Evolutionary conservation across 1,140 invertebrate species (phyloP), one percentile per base, ranked within the genome.

Genomic region (Nymphalis io): DNA sequence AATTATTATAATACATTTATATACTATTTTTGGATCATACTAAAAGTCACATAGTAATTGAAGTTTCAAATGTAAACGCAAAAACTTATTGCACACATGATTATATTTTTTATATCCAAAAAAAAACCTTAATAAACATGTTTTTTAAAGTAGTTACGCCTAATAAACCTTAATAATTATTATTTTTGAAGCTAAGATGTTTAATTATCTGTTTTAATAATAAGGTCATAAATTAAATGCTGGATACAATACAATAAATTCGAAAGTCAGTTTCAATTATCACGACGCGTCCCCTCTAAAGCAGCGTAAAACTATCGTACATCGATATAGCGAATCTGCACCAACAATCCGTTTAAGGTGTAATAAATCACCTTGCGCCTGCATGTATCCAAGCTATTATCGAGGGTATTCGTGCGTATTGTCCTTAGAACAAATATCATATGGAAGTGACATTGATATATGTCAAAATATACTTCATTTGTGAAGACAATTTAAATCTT

Each of bases 341-440:
- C 59, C 53, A 64, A 68, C 77, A 81, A 88, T 84, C 82, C 80
- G 73, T 86, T 85, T 84, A 83, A 81, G 78, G 80, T 81, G 79
- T 80, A 82, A 88, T 88, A 87, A 85, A 88, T 88, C 82, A 87
- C 80, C 75, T 73, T 42, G 67, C 57, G 70, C 70, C 72, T 71
- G 71, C 60, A 68, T 79, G 76, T 83, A 82, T 83, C 78, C 75
- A 75, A 68, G 69, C 81, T 80, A 88, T 84, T 88, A 86, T 79
- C 76, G 75, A 61, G 48, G 48, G 66, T 38, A 83, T 79, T 74
- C 82, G 75, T 83, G 82, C 84, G 86, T 85, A 57, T 18, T 57
- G 62, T 39, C 38, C 62, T 42, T 39, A 27, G 33, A 39, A 64
- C 38, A 39, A n/a, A 18, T 8, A 15, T n/a, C 2, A n/a, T 21